Percentiles rank a stretch among this genome's conserved stretches.
These are phyloP conservation scores for Leucoma salicis DNA, from an alignment of 2,888 invertebrate genomes.

Conservation along the genomic window DNA sequence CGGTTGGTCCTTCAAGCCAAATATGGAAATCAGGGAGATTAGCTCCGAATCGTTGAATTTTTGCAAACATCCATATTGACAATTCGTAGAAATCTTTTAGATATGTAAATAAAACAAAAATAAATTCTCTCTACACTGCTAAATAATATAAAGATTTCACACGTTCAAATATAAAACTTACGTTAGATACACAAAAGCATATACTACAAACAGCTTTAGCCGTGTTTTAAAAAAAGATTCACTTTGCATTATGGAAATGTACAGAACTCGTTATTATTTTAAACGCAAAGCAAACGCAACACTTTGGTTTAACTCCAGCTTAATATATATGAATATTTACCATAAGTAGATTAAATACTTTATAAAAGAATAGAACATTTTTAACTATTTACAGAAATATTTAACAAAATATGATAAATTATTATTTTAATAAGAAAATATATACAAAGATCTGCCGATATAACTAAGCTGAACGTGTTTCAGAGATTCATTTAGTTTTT, in stretches of 20 bases:
- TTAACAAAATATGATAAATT: constrained; percentile 27
- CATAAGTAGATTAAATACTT: constrained; percentile 29
- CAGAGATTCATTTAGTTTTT: constrained; percentile 36
- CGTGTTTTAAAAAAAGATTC: constrained; percentile 54
- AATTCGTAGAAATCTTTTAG: constrained; percentile 22
- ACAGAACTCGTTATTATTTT: constrained; percentile 41
- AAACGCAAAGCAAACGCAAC: constrained; percentile 75
- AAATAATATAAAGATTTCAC: constrained; percentile 33
- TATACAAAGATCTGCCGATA: constrained; percentile 79
- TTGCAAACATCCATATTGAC: no score
- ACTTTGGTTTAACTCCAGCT: constrained; percentile 88
- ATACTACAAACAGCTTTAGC: constrained; percentile 68
- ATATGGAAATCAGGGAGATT: no score
- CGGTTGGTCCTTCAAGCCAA: no score
- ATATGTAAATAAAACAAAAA: constrained; percentile 6
- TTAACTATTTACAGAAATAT: constrained; percentile 30
- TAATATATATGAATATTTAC: constrained; percentile 53
- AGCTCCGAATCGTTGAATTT: no score
- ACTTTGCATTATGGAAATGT: constrained; percentile 67
- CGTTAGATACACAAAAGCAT: constrained; percentile 35
- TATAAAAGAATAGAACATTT: constrained; percentile 21
- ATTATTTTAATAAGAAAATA: constrained; percentile 60
- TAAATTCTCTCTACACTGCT: constrained; percentile 5
- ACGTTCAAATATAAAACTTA: constrained; percentile 40
- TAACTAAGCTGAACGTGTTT: constrained; percentile 61